These are phyloP conservation scores for Stenchaetothrips biformis DNA, from an alignment of 2,888 invertebrate species.

Conservation along the genomic window DNA sequence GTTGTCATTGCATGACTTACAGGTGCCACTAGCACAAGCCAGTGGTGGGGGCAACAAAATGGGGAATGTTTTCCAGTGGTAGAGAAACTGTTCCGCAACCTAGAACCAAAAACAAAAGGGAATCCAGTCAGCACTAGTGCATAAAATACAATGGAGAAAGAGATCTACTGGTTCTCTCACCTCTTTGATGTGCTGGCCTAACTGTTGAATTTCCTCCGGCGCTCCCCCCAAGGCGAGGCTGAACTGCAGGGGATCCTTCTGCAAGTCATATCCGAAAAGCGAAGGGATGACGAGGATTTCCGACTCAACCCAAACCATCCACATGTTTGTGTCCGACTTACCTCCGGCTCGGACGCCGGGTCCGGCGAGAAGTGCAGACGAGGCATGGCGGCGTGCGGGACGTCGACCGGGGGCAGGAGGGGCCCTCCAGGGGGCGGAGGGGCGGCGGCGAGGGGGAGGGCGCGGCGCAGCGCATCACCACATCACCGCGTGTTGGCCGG, in stretches of 20 bases:
- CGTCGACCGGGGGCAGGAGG: neutral
- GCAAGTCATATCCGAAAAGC: conserved; percentile 45
- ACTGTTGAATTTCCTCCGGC: conserved; percentile 77
- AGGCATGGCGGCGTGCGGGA: neutral
- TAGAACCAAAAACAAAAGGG: conserved; percentile 38
- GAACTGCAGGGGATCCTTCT: conserved; percentile 81
- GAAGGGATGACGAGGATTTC: neutral
- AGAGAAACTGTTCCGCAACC: conserved; percentile 87
- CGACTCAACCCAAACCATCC: neutral
- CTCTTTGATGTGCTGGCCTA: conserved; percentile 83
- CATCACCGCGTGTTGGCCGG: too few species aligned
- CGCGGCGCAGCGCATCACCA: neutral
- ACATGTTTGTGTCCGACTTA: neutral
- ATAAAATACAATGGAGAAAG: neutral
- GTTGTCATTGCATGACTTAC: conserved; percentile 7
- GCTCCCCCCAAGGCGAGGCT: conserved; percentile 78
- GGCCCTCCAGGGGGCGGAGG: neutral
- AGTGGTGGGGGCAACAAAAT: conserved; percentile 55
- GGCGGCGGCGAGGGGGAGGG: neutral
- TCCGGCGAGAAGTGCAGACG: neutral
- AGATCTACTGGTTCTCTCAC: conserved; percentile 40
- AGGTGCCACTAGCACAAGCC: neutral
- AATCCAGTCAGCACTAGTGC: neutral
- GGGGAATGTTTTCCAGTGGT: conserved; percentile 93
- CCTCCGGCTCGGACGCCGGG: conserved; percentile 16